Conservation (phyloP, 2,113 vertebrate species). For the Platycercus adscitus region DNA sequence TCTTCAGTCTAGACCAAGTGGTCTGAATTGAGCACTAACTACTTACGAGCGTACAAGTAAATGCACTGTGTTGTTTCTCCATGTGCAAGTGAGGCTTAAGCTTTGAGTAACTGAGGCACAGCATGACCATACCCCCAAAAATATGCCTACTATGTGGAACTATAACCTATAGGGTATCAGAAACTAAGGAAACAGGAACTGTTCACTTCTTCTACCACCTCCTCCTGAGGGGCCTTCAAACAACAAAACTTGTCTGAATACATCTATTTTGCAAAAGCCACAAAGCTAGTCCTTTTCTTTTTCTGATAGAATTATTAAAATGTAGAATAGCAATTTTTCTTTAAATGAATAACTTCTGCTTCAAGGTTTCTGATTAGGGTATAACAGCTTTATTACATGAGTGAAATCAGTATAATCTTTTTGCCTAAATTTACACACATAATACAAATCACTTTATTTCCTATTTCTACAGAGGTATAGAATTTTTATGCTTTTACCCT, state of each 20-base stretch:
- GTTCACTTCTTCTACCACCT: neutral
- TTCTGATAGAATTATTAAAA: neutral
- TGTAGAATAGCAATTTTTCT: neutral
- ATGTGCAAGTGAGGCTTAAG: neutral
- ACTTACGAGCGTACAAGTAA: neutral
- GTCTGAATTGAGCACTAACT: neutral
- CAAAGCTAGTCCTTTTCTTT: neutral
- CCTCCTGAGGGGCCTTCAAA: neutral
- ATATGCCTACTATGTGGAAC: neutral
- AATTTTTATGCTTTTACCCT: neutral
- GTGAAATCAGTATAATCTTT: neutral
- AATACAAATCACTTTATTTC: neutral
- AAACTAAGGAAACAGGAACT: neutral
- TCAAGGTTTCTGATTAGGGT: neutral
- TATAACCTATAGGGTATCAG: accelerated
- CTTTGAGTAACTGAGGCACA: neutral
- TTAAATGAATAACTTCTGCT: neutral
- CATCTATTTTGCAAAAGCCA: neutral
- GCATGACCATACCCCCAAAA: no score
- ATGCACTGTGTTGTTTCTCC: accelerated
- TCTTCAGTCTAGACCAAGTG: neutral
- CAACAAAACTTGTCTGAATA: neutral
- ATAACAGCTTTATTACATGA: neutral
- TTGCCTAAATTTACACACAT: neutral
- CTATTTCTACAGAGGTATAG: neutral